Base-by-base conservation (phyloP, 1,140 invertebrate species). In the Pogonus chalceus region DNA sequence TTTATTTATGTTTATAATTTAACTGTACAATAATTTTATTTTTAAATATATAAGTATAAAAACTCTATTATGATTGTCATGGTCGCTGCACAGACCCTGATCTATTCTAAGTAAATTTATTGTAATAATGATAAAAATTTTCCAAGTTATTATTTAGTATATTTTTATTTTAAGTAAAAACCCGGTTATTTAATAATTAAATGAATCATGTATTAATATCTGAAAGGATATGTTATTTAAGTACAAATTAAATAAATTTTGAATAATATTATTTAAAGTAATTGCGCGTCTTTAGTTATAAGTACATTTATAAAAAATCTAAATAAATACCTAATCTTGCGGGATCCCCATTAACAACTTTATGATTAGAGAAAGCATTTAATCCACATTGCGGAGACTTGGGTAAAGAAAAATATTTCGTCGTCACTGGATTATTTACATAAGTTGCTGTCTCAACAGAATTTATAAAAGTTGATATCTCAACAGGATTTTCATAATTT, bases 341-440 rank as follows among this genome's bases (percentile, higher is more conserved):
- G 1, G 64, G 64, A 2, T 66, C 63, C 18, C 74, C 74, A 2
- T 71, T 70, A 18, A 76, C 72, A 51, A 74, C 68, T 48, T 68
- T 66, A 48, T 62, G 67, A 18, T 62, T 62, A 2, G 56, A 54
- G 0, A 58, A 54, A 23, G 64, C 60, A 0, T 61, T 67, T 2
- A 62, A 56, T 12, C 73, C 73, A 48, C 73, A 74, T 49, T 70
- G 68, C 65, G 35, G 70, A 53, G 26, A 54, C 3, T 2, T 67
- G 61, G 49, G 68, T 59, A 1, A 58, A 60, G 2, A 71, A 62
- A 10, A 70, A 56, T 48, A 56, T 31, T 1, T 9, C 21, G 46
- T 54, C 71, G 62, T 26, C 60, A 63, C n/a, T 49, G 61, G 12
- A 69, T 70, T 54, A 61, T 55, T 7, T 39, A 39, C 20, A n/a